These are phyloP conservation scores for Chrysomallon squamiferum DNA, from an alignment of 1,140 invertebrate genomes.

Conservation along the genomic window DNA sequence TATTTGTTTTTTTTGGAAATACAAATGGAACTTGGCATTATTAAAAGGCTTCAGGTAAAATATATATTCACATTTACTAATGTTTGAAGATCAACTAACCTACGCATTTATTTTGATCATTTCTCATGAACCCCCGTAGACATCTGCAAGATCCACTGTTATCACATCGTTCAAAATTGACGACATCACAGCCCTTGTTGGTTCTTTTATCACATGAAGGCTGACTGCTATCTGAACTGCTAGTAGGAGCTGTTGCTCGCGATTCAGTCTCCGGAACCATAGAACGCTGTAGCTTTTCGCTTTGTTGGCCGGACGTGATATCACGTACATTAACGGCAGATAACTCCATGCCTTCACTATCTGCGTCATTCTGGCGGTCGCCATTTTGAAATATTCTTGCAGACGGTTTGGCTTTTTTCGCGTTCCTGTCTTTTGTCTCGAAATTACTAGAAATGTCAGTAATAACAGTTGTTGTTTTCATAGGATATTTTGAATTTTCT, in stretches of 20 bases:
- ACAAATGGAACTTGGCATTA: too few species aligned
- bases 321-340: slow-evolving; percentile 6
- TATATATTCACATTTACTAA: too few species aligned
- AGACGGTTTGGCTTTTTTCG: background rate
- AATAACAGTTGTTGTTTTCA: too few species aligned
- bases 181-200: slow-evolving; percentile 3
- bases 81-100: slow-evolving; percentile 4
- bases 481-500: too few species aligned
- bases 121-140: background rate
- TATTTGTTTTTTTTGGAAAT: too few species aligned
- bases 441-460: too few species aligned
- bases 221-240: background rate
- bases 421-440: too few species aligned
- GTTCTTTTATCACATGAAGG: slow-evolving; percentile 5
- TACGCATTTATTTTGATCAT: background rate
- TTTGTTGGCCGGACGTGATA: slow-evolving; percentile 3
- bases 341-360: slow-evolving; percentile 1
- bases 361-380: slow-evolving; percentile 1
- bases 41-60: too few species aligned
- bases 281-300: background rate
- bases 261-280: background rate
- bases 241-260: background rate
- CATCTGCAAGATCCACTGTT: background rate
- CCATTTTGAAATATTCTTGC: slow-evolving; percentile 2
- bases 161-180: slow-evolving; percentile 7